These are phyloP conservation scores for Hydrotaea cyrtoneurina DNA, from an alignment of 2,888 invertebrate species.

Conservation along the genomic window DNA sequence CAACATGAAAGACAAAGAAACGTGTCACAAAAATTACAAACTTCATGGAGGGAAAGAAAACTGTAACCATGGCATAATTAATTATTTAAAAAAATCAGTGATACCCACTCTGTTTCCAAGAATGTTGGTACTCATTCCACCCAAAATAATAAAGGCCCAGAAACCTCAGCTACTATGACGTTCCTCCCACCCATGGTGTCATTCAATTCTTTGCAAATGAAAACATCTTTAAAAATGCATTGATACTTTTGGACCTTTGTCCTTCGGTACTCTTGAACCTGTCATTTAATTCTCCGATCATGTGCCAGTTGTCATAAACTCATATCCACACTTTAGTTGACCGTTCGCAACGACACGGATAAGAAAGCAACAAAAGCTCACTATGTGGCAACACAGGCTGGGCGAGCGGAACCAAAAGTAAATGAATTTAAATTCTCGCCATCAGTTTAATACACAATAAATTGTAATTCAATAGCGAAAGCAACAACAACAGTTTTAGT, in stretches of 20 bases:
- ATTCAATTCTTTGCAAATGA: conserved; percentile 23
- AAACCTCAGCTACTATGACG: not conserved
- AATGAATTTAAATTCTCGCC: not conserved
- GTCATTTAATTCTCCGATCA: no score
- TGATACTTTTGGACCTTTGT: not conserved
- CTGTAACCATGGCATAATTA: no score
- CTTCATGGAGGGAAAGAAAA: no score
- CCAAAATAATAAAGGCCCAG: not conserved
- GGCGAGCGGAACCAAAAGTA: conserved; percentile 4
- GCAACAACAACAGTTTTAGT: not conserved
- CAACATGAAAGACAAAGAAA: no score
- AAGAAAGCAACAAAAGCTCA: conserved; percentile 25
- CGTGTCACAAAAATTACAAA: no score
- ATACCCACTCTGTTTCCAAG: no score
- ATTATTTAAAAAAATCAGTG: no score
- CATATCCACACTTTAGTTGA: no score
- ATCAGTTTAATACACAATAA: conserved; percentile 46
- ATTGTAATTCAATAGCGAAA: conserved; percentile 41
- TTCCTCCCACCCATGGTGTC: not conserved
- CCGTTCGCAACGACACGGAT: no score
- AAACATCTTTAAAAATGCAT: conserved; percentile 48
- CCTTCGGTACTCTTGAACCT: no score
- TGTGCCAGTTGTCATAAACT: no score
- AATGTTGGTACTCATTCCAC: no score
- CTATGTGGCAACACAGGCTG: conserved; percentile 12